Evolutionary conservation across 2,113 vertebrate species (phyloP).

Genomic region (Syrmaticus mikado): DNA sequence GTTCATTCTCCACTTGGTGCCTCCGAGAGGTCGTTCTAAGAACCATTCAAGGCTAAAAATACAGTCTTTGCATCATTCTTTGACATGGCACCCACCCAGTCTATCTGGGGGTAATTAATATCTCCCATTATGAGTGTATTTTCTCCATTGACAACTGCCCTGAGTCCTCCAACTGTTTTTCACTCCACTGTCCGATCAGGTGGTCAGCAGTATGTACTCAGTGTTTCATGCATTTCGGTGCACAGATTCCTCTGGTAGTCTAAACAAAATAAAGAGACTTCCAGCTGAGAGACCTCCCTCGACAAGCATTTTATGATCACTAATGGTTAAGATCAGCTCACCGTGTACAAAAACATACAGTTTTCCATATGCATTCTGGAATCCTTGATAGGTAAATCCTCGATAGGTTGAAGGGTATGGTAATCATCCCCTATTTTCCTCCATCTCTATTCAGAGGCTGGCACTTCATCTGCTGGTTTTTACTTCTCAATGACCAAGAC

Average conservation of each 20-base stretch:
- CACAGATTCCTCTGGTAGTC: neutral
- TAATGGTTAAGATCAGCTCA: neutral
- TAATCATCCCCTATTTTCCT: neutral
- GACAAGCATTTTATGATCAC: neutral
- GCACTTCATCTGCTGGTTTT: neutral
- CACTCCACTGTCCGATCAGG: neutral
- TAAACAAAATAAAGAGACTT: neutral
- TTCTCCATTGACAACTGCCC: conserved; percentile 8
- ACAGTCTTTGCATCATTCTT: conserved; percentile 22
- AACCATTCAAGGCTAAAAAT: conserved; percentile 43
- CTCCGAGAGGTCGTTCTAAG: conserved; percentile 45
- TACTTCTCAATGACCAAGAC: neutral
- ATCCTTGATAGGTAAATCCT: neutral
- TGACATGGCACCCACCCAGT: neutral
- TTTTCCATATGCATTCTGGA: neutral
- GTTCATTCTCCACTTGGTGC: neutral
- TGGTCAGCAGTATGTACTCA: neutral
- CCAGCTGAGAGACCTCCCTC: neutral
- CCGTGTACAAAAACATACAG: neutral
- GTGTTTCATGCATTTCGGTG: neutral
- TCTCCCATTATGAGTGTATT: neutral
- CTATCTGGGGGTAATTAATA: neutral
- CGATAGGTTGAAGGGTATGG: neutral
- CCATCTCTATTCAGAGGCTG: neutral
- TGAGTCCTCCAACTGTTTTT: conserved; percentile 30